Base-by-base conservation (phyloP, 2,797 vertebrate genomes). In the Acanthis flammea region DNA sequence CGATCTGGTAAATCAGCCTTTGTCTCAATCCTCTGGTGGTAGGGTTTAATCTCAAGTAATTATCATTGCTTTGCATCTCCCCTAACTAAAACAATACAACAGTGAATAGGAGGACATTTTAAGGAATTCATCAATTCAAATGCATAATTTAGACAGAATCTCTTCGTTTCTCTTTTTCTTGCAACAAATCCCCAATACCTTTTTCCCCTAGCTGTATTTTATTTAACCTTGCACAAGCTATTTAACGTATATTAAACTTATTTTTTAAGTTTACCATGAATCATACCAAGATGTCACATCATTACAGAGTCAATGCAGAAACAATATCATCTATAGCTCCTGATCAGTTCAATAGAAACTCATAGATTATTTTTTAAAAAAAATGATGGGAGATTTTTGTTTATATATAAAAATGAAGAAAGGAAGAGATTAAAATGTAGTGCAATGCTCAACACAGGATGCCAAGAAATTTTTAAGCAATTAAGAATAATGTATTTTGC, bases 31-130 rank as follows among this genome's bases (percentile, higher is more conserved):
- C 83, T 89, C 79, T 89, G 35, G 31, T 51, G 62, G 57, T 19
- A 41, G 21, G 33, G 71, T 88, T 93, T 77, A 92, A 91, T 94
- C 79, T 89, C 71, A 77, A 91, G 42, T 76, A 93, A 85, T 86
- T 92, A 94, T 92, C 72, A 72, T 35, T 75, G 37, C 61, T 80
- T 90, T 94, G 71, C n/a, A 14, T 65, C 39, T 88, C 14, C 21
- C 28, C 19, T 44, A 30, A 28, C n/a, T 72, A 30, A 91, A 58
- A 74, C 47, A 47, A 57, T 77, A 0, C 7, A 68, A 47, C 12
- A 61, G 37, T 41, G 39, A 83, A n/a, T 4, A 67, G 57, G 23
- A 83, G 18, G 75, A 80, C 42, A 57, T 74, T 61, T 80, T 60
- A 63, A 84, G 30, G 27, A n/a, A 61, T 65, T 58, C 5, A 51